Evolutionary conservation across 2,113 vertebrate genomes (phyloP), one percentile per base, ranked within the genome.

Genomic region (Leucopternis melanops): DNA sequence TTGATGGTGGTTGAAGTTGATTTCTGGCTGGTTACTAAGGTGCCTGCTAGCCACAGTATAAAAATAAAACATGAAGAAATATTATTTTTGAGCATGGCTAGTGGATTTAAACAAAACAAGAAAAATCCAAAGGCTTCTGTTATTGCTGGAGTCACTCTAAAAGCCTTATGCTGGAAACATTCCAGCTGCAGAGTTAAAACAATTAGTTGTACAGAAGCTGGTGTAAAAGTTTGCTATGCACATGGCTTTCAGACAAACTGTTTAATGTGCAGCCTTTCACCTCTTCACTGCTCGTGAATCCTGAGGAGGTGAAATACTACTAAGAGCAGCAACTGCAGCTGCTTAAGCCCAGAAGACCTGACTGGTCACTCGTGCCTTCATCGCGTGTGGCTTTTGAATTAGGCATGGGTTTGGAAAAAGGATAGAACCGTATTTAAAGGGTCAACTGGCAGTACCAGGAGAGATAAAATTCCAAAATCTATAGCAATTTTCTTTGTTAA

Each of bases 21-120:
- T 98, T 98, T 98, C 98, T 98, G 98, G 98, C 98, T 98, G 98
- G 97, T 98, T 98, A 98, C 97, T 98, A 97, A 98, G 98, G 98
- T 98, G 98, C 98, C 98, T 98, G 98, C 98, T 98, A 98, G 98
- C 98, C 98, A 98, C 97, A 96, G 91, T 97, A 98, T 98, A 97
- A 97, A 98, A 98, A 98, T 98, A 98, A 98, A 98, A 95, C 97
- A 97, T 97, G 98, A 97, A 98, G 97, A 98, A 97, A 97, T 97
- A 97, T 65, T 97, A 92, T 94, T 98, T 98, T 98, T 97, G 98
- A 98, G 98, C 98, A 98, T 98, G 98, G 98, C 98, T 98, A 98
- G 98, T 98, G 98, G 98, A 98, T 98, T 98, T 96, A 97, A 97
- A 98, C 96, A 98, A 97, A 97, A 83, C 74, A n/a, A 97, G 93